Evolutionary conservation across 2,797 vertebrate species (phyloP).

Genomic region (Sardinella longiceps): DNA sequence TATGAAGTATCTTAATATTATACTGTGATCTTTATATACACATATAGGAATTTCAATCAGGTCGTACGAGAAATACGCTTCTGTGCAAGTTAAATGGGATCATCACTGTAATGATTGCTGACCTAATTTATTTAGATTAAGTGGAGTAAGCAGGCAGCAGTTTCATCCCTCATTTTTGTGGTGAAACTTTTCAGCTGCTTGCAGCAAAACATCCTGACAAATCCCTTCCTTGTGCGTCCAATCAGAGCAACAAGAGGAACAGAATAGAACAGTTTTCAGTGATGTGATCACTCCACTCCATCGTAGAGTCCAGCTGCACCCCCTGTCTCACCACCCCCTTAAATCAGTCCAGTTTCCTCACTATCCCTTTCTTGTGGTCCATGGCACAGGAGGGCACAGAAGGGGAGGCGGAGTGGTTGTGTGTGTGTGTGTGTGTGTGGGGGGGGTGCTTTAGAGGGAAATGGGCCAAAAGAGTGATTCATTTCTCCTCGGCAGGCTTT

Average conservation of each 20-base stretch:
- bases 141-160: too few species aligned
- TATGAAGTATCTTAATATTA: neutral
- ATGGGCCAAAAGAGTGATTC: constrained; percentile 48
- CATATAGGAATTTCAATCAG: neutral
- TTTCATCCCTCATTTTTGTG: neutral
- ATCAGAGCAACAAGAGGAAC: neutral
- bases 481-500: constrained; percentile 51
- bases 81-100: too few species aligned
- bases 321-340: constrained; percentile 28
- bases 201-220: neutral
- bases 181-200: neutral
- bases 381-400: constrained; percentile 27
- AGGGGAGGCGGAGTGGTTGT: too few species aligned
- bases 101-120: too few species aligned
- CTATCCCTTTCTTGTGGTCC: constrained; percentile 54
- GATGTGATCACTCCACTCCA: neutral
- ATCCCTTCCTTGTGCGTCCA: neutral
- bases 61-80: too few species aligned
- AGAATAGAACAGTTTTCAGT: constrained; percentile 6
- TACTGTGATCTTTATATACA: neutral
- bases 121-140: too few species aligned
- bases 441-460: constrained; percentile 31
- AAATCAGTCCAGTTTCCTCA: neutral
- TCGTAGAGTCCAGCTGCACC: constrained; percentile 29
- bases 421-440: too few species aligned